phyloP scores from a whole-genome alignment of 2,113 vertebrate genomes.

The Verasper variegatus region DNA sequence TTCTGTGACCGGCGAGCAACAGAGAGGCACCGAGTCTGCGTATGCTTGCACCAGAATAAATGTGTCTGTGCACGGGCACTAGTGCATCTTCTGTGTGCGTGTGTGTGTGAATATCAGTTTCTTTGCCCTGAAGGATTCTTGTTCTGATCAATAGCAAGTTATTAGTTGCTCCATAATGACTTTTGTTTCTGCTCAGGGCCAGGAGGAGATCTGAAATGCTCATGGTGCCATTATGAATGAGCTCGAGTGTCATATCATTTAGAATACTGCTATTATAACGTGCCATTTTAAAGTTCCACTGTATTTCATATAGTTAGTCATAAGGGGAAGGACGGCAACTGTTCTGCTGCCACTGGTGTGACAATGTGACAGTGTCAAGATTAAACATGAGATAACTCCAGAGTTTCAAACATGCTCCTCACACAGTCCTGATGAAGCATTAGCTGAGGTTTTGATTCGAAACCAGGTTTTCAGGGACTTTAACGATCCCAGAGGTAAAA shows the following conservation, averaged over 20 bases:
- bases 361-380: not conserved
- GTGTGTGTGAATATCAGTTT: constrained; percentile 63
- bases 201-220: not conserved
- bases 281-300: too few relatives aligned
- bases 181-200: constrained; percentile 23
- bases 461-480: too few relatives aligned
- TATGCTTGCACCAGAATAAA: constrained; percentile 58
- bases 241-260: not conserved
- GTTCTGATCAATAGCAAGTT: constrained; percentile 55
- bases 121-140: constrained; percentile 41
- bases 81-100: not conserved
- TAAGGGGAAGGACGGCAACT: too few relatives aligned
- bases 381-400: too few relatives aligned
- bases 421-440: too few relatives aligned
- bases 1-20: constrained; percentile 81
- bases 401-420: too few relatives aligned
- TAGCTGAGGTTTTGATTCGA: too few relatives aligned
- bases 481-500: too few relatives aligned
- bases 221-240: not conserved
- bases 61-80: constrained; percentile 19
- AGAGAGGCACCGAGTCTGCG: constrained; percentile 80
- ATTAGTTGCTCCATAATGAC: constrained; percentile 40
- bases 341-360: too few relatives aligned
- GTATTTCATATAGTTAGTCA: too few relatives aligned
- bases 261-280: too few relatives aligned